Base-by-base conservation (phyloP, 2,113 vertebrate genomes). In the Tringa solitaria region DNA sequence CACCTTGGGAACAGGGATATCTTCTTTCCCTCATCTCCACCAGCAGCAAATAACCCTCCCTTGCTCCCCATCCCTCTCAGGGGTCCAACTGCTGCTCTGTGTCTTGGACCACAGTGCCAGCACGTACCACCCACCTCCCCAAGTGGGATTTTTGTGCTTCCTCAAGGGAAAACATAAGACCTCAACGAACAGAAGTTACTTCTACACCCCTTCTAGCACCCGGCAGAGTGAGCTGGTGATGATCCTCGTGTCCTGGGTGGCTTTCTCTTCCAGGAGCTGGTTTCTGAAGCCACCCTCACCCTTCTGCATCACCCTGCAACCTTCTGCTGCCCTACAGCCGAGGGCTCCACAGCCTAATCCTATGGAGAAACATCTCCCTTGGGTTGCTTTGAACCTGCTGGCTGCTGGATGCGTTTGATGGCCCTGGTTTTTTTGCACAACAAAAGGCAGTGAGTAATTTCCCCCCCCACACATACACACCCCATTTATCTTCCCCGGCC, bases 261-360 rank as follows among this genome's bases (percentile, higher is more conserved):
- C 20, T 51, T 89, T 50, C 18, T 59, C 56, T 64, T 78, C 43
- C 59, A 78, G 77, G 56, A 57, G 24, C 3, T 63, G 32, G 27
- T 48, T 65, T 84, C 28, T 50, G 80, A 84, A 96, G 56, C 21
- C 1, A 0, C 8, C 14, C 35, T 53, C 43, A 76, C 10, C 63
- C 60, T 86, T 74, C 24, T 24, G 19, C 4, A 4, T 61, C 54
- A 12, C 2, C n/a, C n/a, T n/a, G n/a, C n/a, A n/a, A n/a, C n/a
- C n/a, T n/a, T n/a, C n/a, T n/a, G 1, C 48, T 63, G 70, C 39
- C 86, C 60, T 39, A 3, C 0, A 0, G 54, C 57, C 68, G 60
- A 65, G 67, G 26, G 30, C 67, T 75, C 60, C 8, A 3, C 13
- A 35, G 43, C 24, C 70, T 37, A 19, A 65, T 13, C 3, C 2